These are phyloP conservation scores for Morpho helenor DNA, from an alignment of 2,888 invertebrate species.

Conservation along the genomic window DNA sequence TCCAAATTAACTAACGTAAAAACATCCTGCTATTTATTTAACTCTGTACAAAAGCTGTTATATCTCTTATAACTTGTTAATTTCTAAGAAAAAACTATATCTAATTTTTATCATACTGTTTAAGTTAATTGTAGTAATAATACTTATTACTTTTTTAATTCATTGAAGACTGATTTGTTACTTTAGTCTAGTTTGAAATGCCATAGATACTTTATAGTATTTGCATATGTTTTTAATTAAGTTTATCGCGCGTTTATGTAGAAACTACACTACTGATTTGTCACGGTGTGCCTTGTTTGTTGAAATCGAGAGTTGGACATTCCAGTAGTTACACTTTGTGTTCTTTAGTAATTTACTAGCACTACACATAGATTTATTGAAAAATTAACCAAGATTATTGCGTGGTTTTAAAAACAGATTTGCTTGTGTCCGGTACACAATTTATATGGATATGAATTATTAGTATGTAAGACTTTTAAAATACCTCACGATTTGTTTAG, in stretches of 20 bases:
- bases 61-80: constrained; percentile 28
- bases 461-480: constrained; percentile 26
- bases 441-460: constrained; percentile 19
- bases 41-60: constrained; percentile 19
- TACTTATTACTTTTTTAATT: constrained; percentile 66
- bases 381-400: constrained; percentile 18
- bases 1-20: neutral
- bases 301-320: constrained; percentile 57
- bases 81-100: constrained; percentile 25
- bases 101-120: constrained; percentile 30
- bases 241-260: constrained; percentile 57
- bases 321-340: constrained; percentile 63
- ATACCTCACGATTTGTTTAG: constrained; percentile 55
- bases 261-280: constrained; percentile 56
- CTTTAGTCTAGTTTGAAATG: constrained; percentile 78
- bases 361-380: constrained; percentile 19
- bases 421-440: constrained; percentile 28
- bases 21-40: constrained; percentile 15
- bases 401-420: constrained; percentile 23
- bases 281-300: constrained; percentile 73
- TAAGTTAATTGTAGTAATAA: constrained; percentile 47
- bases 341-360: constrained; percentile 44
- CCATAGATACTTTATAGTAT: constrained; percentile 71
- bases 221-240: constrained; percentile 54
- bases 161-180: constrained; percentile 79